These are phyloP conservation scores for Ectemnius cavifrons DNA, from an alignment of 2,888 invertebrate genomes.

Conservation along the genomic window DNA sequence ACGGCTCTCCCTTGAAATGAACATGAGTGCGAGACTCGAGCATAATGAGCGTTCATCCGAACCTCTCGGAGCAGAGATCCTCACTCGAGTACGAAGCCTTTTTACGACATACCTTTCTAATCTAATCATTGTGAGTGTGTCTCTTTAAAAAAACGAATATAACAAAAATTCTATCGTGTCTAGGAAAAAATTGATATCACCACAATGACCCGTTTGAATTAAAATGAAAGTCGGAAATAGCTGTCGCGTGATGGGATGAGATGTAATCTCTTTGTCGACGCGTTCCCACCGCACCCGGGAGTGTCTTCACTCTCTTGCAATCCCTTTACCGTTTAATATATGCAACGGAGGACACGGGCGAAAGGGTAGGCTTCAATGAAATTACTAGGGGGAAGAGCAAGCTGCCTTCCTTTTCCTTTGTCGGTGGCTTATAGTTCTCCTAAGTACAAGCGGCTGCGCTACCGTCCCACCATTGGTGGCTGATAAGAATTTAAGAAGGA, in stretches of 20 bases:
- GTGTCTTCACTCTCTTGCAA: constrained; percentile 4
- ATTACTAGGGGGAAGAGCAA: constrained; percentile 13
- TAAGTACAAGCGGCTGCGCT: constrained; percentile 11
- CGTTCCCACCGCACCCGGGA: background rate
- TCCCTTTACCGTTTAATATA: constrained; percentile 6
- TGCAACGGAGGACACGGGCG: constrained; percentile 2
- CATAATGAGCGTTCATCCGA: background rate
- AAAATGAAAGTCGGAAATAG: too few relatives aligned
- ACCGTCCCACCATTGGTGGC: constrained; percentile 1
- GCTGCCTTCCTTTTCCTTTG: constrained; percentile 16
- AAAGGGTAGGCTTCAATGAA: constrained; percentile 16
- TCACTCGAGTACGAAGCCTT: too few relatives aligned
- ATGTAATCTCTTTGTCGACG: constrained; percentile 14
- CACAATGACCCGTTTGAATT: too few relatives aligned
- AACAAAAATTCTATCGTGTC: too few relatives aligned
- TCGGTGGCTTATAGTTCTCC: constrained; percentile 11
- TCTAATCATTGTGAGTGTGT: background rate
- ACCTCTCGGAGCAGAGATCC: too few relatives aligned
- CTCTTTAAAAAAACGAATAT: too few relatives aligned
- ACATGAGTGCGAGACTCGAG: constrained; percentile 5
- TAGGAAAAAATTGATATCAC: too few relatives aligned
- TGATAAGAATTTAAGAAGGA: constrained; percentile 4
- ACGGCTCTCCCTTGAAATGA: background rate
- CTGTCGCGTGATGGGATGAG: background rate
- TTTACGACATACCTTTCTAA: too few relatives aligned